These are phyloP conservation scores for Diadegma fenestrale DNA, from an alignment of 2,888 invertebrate genomes.

Conservation along the genomic window DNA sequence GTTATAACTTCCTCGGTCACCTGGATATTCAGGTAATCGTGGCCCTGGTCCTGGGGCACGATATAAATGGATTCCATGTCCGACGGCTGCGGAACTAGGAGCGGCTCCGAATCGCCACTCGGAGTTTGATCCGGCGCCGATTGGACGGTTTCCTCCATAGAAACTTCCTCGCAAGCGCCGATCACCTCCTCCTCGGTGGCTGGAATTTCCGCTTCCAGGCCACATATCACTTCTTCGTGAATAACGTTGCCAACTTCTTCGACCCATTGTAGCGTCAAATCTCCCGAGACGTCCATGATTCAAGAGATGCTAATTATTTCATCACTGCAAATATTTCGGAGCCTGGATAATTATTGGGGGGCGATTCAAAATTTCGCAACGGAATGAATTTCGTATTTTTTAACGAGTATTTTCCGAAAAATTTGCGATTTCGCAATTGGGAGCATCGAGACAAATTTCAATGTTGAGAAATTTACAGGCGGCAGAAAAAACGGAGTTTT, in stretches of 20 bases:
- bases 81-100: constrained; percentile 82
- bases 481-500: neutral
- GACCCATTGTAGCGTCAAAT: constrained; percentile 83
- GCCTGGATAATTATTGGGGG: constrained; percentile 2
- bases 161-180: constrained; percentile 85
- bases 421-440: neutral
- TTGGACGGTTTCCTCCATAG: constrained; percentile 83
- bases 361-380: neutral
- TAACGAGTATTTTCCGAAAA: neutral
- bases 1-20: constrained; percentile 93
- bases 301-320: constrained; percentile 72
- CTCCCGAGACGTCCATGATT: constrained; percentile 81
- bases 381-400: neutral
- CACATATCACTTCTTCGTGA: constrained; percentile 86
- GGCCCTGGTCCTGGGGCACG: constrained; percentile 84
- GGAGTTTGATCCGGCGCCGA: constrained; percentile 72
- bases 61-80: constrained; percentile 85
- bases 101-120: constrained; percentile 78
- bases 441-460: neutral
- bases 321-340: constrained; percentile 79
- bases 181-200: constrained; percentile 82
- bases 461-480: neutral
- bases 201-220: constrained; percentile 85
- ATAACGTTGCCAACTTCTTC: constrained; percentile 83
- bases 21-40: constrained; percentile 86